A percentile compares a stretch with the other conserved stretches of the same genome.
Conservation (phyloP, 1,140 invertebrate genomes). For the Drosophila grimshawi region DNA sequence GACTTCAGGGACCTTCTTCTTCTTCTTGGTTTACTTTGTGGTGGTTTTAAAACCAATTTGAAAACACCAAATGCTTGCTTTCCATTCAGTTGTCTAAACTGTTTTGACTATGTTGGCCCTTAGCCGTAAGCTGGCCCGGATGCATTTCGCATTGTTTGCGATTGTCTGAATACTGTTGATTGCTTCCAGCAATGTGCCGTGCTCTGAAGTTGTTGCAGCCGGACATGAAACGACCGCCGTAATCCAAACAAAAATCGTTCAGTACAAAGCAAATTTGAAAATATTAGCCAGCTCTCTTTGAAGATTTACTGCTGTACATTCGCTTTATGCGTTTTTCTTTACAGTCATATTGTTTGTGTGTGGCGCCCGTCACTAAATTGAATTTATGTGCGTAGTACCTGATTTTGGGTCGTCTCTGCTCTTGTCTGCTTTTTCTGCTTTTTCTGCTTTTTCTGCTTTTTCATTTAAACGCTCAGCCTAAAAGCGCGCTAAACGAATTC, state of each 20-base stretch:
- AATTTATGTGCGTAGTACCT: constrained; percentile 58
- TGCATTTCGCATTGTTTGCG: constrained; percentile 18
- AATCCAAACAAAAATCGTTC: constrained; percentile 12
- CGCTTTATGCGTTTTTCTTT: constrained; percentile 22
- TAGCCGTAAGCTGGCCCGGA: neutral
- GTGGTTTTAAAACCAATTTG: constrained; percentile 32
- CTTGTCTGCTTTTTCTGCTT: neutral
- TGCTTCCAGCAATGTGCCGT: neutral
- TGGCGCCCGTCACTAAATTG: constrained; percentile 47
- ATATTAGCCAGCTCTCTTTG: constrained; percentile 33
- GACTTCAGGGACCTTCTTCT: neutral
- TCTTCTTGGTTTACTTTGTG: constrained; percentile 13
- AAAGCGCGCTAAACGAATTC: constrained; percentile 67
- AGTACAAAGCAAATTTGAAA: constrained; percentile 23
- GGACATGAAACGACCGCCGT: constrained; percentile 14
- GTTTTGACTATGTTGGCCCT: constrained; percentile 1
- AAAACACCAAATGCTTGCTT: constrained; percentile 6
- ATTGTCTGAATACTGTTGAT: constrained; percentile 1
- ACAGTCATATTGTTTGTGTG: constrained; percentile 29
- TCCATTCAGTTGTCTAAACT: constrained; percentile 5
- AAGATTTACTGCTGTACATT: constrained; percentile 29
- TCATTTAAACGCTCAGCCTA: constrained; percentile 41
- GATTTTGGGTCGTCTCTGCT: constrained; percentile 18
- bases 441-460: neutral
- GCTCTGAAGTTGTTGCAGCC: neutral